Conservation (phyloP, 2,797 vertebrate genomes). For the Urophycis tenuis region DNA sequence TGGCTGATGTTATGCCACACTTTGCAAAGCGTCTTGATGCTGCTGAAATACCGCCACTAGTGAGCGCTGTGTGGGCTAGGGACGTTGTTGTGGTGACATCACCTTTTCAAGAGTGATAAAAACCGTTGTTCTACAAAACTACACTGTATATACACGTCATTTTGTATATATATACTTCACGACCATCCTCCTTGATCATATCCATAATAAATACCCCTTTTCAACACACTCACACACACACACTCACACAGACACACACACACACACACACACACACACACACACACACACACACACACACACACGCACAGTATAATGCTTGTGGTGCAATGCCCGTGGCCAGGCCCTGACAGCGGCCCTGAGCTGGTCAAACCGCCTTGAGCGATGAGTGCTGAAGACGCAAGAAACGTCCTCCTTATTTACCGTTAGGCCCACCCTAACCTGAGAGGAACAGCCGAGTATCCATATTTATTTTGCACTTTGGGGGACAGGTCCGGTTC, state of each 20-base stretch:
- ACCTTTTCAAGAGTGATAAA: no score
- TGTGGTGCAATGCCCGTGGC: not conserved
- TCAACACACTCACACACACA: not conserved
- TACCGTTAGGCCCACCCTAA: not conserved
- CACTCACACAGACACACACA: no score
- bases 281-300: not conserved
- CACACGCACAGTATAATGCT: not conserved
- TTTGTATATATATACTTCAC: not conserved
- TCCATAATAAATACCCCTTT: not conserved
- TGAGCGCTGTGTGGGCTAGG: not conserved
- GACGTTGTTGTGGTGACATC: not conserved
- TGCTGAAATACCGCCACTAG: not conserved
- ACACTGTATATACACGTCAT: not conserved
- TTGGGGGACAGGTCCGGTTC: not conserved
- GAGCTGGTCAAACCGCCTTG: not conserved
- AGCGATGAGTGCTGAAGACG: not conserved
- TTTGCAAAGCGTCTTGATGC: not conserved
- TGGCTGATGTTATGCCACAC: not conserved
- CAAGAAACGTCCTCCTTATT: not conserved
- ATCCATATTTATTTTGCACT: not conserved
- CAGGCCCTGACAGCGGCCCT: not conserved
- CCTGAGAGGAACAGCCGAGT: not conserved
- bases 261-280: not conserved
- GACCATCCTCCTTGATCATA: not conserved
- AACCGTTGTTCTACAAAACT: no score